Conservation (phyloP, 1,140 invertebrate genomes). For the Polypedilum vanderplanki region DNA sequence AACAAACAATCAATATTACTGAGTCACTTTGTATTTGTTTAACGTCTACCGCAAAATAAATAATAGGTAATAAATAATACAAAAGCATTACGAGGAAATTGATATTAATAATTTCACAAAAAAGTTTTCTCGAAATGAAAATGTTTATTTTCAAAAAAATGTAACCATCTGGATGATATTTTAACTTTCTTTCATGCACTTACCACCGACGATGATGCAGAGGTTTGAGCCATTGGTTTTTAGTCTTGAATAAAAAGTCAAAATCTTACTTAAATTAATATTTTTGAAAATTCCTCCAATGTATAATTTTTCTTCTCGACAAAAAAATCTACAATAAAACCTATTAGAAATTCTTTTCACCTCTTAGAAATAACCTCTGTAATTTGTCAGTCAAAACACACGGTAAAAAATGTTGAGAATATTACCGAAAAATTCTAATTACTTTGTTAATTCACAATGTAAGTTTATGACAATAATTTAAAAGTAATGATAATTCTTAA, state of each 20-base stretch:
- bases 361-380: too few relatives aligned
- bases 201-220: conserved; percentile 20
- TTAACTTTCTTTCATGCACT: not conserved
- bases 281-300: conserved; percentile 14
- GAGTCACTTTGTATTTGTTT: too few relatives aligned
- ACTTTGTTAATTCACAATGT: not conserved
- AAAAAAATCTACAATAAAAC: not conserved
- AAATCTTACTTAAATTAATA: not conserved
- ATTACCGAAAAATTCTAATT: not conserved
- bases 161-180: not conserved
- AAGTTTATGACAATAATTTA: not conserved
- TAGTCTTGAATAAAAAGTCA: not conserved
- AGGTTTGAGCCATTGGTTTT: conserved; percentile 13
- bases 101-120: not conserved
- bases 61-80: too few relatives aligned
- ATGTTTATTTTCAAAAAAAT: not conserved
- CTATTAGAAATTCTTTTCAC: too few relatives aligned
- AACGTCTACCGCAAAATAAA: too few relatives aligned
- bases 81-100: too few relatives aligned
- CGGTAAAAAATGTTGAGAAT: not conserved
- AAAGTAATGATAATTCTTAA: not conserved
- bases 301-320: not conserved
- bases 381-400: too few relatives aligned
- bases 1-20: too few relatives aligned
- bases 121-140: not conserved